These are phyloP conservation scores for Phataginus tricuspis DNA, from an alignment of 2,797 vertebrate genomes.

Conservation along the genomic window DNA sequence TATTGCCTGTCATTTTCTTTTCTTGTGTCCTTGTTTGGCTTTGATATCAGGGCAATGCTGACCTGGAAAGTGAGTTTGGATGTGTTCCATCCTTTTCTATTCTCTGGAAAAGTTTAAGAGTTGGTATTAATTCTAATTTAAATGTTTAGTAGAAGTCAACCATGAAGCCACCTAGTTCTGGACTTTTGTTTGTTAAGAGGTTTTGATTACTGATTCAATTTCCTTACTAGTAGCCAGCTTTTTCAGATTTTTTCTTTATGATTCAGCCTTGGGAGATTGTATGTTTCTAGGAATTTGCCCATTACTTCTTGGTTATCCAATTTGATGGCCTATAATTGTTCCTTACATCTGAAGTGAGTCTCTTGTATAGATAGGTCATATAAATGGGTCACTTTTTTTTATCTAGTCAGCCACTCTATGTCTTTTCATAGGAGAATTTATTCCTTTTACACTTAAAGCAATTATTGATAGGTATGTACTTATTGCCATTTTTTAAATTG, in stretches of 20 bases:
- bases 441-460: background rate
- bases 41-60: background rate
- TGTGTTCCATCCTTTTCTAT: background rate
- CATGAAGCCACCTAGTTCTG: background rate
- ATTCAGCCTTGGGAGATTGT: background rate
- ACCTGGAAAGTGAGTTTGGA: background rate
- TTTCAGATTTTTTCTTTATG: background rate
- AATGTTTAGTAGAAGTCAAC: background rate
- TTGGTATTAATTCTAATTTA: background rate
- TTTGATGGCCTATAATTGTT: background rate
- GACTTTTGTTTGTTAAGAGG: background rate
- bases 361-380: background rate
- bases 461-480: background rate
- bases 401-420: background rate
- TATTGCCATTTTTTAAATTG: background rate
- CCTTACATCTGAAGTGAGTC: background rate
- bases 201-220: background rate
- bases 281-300: background rate
- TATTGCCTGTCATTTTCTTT: background rate
- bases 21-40: background rate
- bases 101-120: background rate
- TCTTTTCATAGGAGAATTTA: background rate
- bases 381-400: background rate
- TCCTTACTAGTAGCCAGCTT: background rate
- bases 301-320: background rate